phyloP scores from a whole-genome alignment of 2,888 invertebrate genomes.

The Loripinus fragilis region DNA sequence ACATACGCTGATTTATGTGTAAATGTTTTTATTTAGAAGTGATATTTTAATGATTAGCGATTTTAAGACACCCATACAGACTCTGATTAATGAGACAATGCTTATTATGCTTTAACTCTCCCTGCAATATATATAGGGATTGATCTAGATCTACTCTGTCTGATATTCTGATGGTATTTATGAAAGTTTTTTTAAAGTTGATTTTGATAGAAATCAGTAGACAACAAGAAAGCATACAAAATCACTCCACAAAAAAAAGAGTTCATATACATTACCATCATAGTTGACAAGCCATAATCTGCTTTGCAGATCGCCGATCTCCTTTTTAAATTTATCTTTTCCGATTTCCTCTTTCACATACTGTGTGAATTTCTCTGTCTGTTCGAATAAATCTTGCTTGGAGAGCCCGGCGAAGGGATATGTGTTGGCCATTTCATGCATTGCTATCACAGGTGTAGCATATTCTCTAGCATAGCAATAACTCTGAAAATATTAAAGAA shows the following conservation, averaged over 20 bases:
- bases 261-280: constrained; percentile 61
- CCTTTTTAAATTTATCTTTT: constrained; percentile 33
- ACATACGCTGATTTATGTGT: no score
- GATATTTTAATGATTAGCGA: no score
- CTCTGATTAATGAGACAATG: no score
- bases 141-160: no score
- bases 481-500: constrained; percentile 29
- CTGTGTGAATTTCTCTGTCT: constrained; percentile 37
- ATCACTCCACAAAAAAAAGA: no score
- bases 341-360: constrained; percentile 25
- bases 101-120: neutral
- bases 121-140: no score
- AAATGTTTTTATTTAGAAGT: no score
- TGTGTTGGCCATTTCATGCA: constrained; percentile 46
- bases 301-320: constrained; percentile 39
- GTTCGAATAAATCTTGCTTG: constrained; percentile 40
- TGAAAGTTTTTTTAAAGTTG: no score
- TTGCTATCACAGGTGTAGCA: constrained; percentile 46
- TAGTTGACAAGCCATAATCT: constrained; percentile 51
- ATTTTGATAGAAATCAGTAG: no score
- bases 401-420: constrained; percentile 42
- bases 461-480: constrained; percentile 54
- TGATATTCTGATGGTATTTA: no score
- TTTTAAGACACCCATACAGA: no score
- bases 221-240: no score